phyloP scores from a whole-genome alignment of 1,140 invertebrate species.

The Catajapyx aquilonaris region DNA sequence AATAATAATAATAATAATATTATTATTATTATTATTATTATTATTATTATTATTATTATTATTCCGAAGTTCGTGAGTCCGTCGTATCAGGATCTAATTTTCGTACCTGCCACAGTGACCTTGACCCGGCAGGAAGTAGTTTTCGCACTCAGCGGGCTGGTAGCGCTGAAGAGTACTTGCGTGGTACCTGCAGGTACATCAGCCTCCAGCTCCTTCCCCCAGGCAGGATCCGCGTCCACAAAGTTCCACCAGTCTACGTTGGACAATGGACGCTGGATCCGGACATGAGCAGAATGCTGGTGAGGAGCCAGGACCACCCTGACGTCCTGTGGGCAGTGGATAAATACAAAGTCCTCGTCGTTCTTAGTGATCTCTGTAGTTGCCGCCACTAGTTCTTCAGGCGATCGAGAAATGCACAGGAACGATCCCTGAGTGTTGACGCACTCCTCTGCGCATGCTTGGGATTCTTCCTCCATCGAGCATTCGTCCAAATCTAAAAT shows the following conservation, averaged over 20 bases:
- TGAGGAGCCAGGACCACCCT: constrained; percentile 29
- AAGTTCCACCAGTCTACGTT: constrained; percentile 43
- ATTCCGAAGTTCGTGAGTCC: constrained; percentile 8
- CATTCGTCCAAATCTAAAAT: no score
- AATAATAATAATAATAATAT: neutral
- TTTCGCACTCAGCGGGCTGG: constrained; percentile 29
- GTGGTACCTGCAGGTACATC: constrained; percentile 33
- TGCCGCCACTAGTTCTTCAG: no score
- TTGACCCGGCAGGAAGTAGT: constrained; percentile 33
- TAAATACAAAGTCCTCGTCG: no score
- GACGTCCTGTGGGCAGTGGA: constrained; percentile 37
- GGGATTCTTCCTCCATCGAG: no score
- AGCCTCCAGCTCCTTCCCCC: constrained; percentile 38
- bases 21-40: neutral
- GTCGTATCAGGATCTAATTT: constrained; percentile 7
- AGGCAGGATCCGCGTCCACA: constrained; percentile 33
- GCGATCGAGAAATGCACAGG: no score
- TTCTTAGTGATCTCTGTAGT: no score
- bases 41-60: constrained; percentile 9
- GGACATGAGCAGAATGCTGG: constrained; percentile 28
- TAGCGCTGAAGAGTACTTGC: constrained; percentile 33
- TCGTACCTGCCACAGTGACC: constrained; percentile 34
- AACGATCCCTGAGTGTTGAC: constrained; percentile 1
- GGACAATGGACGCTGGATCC: constrained; percentile 36
- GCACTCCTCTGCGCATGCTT: neutral